phyloP scores from a whole-genome alignment of 2,888 invertebrate species.

The Andrena bicolor region DNA sequence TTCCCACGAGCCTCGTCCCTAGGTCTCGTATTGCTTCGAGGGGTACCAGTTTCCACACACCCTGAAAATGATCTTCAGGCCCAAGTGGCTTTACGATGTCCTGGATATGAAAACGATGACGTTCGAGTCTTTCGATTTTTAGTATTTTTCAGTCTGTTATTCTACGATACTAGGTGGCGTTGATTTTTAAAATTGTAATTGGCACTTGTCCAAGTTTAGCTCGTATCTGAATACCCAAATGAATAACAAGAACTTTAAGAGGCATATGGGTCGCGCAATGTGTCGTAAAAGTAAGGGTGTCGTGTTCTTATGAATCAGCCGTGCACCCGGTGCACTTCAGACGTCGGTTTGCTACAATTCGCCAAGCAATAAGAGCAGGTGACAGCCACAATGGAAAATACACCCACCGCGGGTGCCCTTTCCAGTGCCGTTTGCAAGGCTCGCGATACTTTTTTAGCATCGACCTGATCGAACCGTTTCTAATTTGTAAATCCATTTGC shows the following conservation, averaged over 20 bases:
- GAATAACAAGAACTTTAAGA: conserved; percentile 28
- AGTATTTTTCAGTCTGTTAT: background rate
- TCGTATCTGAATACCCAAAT: background rate
- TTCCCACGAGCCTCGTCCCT: conserved; percentile 16
- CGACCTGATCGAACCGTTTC: background rate
- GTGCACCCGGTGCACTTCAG: conserved; percentile 67
- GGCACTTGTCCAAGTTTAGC: too few species aligned
- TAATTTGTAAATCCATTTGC: background rate
- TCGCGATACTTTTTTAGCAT: background rate
- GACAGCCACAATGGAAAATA: conserved; percentile 63
- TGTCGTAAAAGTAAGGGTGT: conserved; percentile 77
- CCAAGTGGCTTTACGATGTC: conserved; percentile 83
- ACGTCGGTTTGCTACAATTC: conserved; percentile 60
- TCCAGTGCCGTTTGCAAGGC: conserved; percentile 34
- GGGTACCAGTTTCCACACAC: conserved; percentile 78
- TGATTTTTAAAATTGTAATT: background rate
- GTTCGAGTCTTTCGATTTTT: conserved; percentile 75
- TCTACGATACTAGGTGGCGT: background rate
- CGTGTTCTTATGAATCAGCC: conserved; percentile 72
- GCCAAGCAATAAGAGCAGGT: conserved; percentile 78
- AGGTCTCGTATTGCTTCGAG: conserved; percentile 84
- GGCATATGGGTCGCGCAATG: conserved; percentile 56
- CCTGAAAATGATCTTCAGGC: conserved; percentile 80
- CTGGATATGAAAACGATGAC: conserved; percentile 82
- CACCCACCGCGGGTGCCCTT: conserved; percentile 20